These are phyloP conservation scores for Dryobates pubescens DNA, from an alignment of 2,797 vertebrate species.

Conservation along the genomic window DNA sequence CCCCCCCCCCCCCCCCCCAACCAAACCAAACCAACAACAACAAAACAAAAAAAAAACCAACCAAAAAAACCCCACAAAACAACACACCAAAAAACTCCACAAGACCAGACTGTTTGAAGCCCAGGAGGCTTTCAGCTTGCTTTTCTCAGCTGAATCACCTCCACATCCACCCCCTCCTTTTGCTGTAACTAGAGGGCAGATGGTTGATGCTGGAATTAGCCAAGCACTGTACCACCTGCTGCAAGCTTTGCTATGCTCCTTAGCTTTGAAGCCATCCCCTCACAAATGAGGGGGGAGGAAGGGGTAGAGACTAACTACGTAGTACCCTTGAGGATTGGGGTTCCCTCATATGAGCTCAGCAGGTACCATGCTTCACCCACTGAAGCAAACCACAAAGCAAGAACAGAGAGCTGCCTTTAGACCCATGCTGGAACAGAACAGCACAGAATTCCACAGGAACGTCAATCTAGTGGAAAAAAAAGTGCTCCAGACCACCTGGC, in stretches of 20 bases:
- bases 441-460: not conserved
- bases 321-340: not conserved
- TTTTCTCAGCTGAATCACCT: slow-evolving; percentile 32
- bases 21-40: too few species aligned
- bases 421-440: accelerated
- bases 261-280: not conserved
- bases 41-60: too few species aligned
- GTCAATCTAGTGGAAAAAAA: not conserved
- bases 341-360: not conserved
- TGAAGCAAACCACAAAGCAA: not conserved
- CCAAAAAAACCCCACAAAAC: too few species aligned
- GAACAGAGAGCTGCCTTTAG: not conserved
- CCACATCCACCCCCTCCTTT: not conserved
- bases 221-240: not conserved
- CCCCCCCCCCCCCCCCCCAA: too few species aligned
- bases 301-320: accelerated
- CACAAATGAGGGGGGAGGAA: not conserved
- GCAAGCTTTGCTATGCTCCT: not conserved
- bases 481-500: not conserved
- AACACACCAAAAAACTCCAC: too few species aligned
- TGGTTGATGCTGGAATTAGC: slow-evolving; percentile 3
- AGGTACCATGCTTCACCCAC: accelerated
- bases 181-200: not conserved
- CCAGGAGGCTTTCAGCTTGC: not conserved
- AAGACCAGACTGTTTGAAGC: not conserved